Percentiles rank a stretch among this genome's conserved stretches.
phyloP scores from a whole-genome alignment of 2,888 invertebrate species.

The Trisateles emortualis region DNA sequence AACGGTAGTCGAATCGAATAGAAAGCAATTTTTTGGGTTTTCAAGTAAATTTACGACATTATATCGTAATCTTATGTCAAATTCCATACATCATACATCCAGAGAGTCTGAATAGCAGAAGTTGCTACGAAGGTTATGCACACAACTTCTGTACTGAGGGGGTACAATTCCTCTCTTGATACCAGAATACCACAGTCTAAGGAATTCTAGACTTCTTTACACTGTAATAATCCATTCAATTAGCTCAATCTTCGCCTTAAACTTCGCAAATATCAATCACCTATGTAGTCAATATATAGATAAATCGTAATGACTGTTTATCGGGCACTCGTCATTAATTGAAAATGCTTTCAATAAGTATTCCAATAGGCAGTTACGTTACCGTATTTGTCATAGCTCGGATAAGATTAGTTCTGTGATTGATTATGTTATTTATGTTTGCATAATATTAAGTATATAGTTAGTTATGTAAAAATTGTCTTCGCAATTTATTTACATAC shows the following conservation, averaged over 20 bases:
- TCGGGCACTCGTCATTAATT: slow-evolving; percentile 60
- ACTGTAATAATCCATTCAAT: background rate
- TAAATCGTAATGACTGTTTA: slow-evolving; percentile 61
- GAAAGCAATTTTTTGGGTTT: too few species aligned
- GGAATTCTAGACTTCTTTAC: background rate
- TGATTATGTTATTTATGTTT: slow-evolving; percentile 48
- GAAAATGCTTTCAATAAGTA: slow-evolving; percentile 48
- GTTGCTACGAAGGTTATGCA: too few species aligned
- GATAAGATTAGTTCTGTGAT: slow-evolving; percentile 48
- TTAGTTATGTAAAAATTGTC: slow-evolving; percentile 36
- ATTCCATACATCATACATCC: too few species aligned
- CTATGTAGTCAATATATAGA: slow-evolving; percentile 39
- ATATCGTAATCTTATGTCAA: too few species aligned
- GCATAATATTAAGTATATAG: slow-evolving; percentile 28
- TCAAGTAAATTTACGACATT: too few species aligned
- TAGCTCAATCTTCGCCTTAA: slow-evolving; percentile 30
- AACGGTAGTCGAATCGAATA: too few species aligned
- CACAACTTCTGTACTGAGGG: too few species aligned
- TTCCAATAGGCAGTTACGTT: slow-evolving; percentile 38
- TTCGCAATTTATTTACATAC: slow-evolving; percentile 27
- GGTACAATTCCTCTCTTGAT: too few species aligned
- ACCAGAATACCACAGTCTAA: too few species aligned
- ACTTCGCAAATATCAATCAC: slow-evolving; percentile 41
- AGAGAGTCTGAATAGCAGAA: too few species aligned
- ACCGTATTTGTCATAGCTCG: slow-evolving; percentile 43